A percentile compares a stretch with the other conserved stretches of the same genome.
Conservation (phyloP, 2,888 invertebrate species). For the Hyalella azteca region DNA sequence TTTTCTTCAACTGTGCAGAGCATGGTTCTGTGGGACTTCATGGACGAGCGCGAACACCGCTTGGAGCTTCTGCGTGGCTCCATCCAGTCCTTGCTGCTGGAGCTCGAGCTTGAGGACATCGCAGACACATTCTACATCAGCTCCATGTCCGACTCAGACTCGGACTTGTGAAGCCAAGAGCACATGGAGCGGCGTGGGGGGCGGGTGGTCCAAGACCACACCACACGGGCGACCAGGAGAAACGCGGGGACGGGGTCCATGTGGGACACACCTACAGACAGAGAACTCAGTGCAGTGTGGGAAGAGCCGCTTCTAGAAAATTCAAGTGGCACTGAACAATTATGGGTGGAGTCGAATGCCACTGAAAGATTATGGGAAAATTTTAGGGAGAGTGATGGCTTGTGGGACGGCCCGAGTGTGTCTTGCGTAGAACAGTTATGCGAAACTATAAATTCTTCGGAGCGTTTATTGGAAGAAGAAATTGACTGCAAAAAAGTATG, state of each 20-base stretch:
- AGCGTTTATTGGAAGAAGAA: neutral
- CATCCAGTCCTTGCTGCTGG: slow-evolving; percentile 54
- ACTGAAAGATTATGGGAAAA: neutral
- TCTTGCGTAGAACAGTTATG: neutral
- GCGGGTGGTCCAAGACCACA: neutral
- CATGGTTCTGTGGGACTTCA: slow-evolving; percentile 58
- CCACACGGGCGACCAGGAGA: too few relatives aligned
- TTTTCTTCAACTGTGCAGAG: too few relatives aligned
- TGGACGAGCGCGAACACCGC: slow-evolving; percentile 54
- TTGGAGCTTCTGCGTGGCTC: slow-evolving; percentile 55
- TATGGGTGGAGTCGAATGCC: slow-evolving; percentile 9
- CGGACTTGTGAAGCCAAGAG: slow-evolving; percentile 28
- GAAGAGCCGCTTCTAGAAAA: neutral
- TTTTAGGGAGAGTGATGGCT: neutral
- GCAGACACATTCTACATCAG: slow-evolving; percentile 48
- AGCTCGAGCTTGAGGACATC: slow-evolving; percentile 53
- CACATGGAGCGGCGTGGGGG: neutral
- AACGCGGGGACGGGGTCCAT: neutral
- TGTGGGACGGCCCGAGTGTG: neutral
- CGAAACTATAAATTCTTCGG: too few relatives aligned
- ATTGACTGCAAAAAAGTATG: neutral
- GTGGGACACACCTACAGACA: slow-evolving; percentile 26
- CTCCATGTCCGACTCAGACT: slow-evolving; percentile 22
- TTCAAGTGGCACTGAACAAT: too few relatives aligned
- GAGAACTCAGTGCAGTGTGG: slow-evolving; percentile 6